Evolutionary conservation across 2,888 invertebrate species (phyloP), one percentile per base, ranked within the genome.

Genomic region (Drosophila prolongata): DNA sequence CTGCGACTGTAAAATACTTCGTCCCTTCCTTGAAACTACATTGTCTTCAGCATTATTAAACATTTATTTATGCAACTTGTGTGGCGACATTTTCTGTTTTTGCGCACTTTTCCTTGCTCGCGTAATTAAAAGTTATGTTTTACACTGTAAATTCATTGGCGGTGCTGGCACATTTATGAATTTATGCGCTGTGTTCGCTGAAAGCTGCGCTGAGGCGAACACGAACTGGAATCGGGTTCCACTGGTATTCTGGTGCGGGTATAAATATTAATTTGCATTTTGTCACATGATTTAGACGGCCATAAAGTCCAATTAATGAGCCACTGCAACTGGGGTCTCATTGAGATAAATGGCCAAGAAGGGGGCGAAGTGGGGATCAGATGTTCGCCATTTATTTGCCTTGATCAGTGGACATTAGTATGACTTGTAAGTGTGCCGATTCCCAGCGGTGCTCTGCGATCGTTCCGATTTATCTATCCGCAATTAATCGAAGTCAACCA

Each of bases 221-320:
- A 35, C 42, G 35, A 54, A 37, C 67, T 59, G 49, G 58, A 34
- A 38, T 55, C 59, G 52, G 53, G 72, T 43, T 66, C 56, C 59
- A 53, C 16, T 49, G 49, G 49, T 6, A 34, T 19, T 24, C 54
- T 19, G 58, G 19, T 37, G 14, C 19, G 54, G n/a, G 47, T 66
- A 86, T 86, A 78, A 88, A 81, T 87, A 87, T 79, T 77, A 72
- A 86, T 87, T 83, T 86, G 87, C 87, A 79, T 76, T 74, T 87
- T 64, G 68, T 72, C 67, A 73, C 75, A 83, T 86, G 81, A 86
- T 83, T 88, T 82, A 87, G 67, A 65, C 65, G 62, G 50, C 64
- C 42, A 78, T 86, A 69, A 83, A 73, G 65, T 69, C 53, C 78
- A 81, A 83, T 86, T 80, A 86, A 80, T 78, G 69, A 56, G 70